Evolutionary conservation across 2,888 invertebrate genomes (phyloP), one percentile per base, ranked within the genome.

Genomic region (Oxystoma pomonae): DNA sequence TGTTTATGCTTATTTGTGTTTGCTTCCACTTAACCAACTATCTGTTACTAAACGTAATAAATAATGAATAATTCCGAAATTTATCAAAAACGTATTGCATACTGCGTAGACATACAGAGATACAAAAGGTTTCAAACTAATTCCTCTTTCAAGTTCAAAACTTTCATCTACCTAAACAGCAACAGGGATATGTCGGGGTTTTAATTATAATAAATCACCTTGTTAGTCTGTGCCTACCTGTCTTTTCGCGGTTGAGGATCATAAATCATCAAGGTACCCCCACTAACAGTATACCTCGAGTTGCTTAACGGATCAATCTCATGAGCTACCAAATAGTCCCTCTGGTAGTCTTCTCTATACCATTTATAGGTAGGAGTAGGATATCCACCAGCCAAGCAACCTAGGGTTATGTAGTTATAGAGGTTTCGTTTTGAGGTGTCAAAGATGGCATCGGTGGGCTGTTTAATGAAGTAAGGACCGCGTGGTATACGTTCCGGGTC

Each of bases 291-390:
- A 74, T 90, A 94, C 63, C 94, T 86, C 19, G 81, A 76, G 74
- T 94, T 88, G 35, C 76, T 75, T 56, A 95, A 77, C 0, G 95
- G 94, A 79, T 96, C 88, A 69, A 96, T 92, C 76, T 84, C 84
- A 60, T 82, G 84, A 58, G 89, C 90, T 63, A 89, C 83, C 12
- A 93, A 81, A 60, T 86, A 85, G 75, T 93, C 92, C 68, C 92
- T 90, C 71, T 90, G 86, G 77, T 92, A 95, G 71, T 92, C 89
- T 81, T 95, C 95, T 75, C 90, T 88, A 76, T 86, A 96, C 96
- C 95, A 97, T 73, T 90, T 87, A 76, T 97, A 97, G 0, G 86
- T 87, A 0, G 97, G 96, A 19, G 92, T 87, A 2, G 97, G 97
- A 78, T 89, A 96, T 0, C 96, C 96, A 68, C 88, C 91, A 69